These are phyloP conservation scores for Apantesis nais DNA, from an alignment of 2,888 invertebrate genomes.

Conservation along the genomic window DNA sequence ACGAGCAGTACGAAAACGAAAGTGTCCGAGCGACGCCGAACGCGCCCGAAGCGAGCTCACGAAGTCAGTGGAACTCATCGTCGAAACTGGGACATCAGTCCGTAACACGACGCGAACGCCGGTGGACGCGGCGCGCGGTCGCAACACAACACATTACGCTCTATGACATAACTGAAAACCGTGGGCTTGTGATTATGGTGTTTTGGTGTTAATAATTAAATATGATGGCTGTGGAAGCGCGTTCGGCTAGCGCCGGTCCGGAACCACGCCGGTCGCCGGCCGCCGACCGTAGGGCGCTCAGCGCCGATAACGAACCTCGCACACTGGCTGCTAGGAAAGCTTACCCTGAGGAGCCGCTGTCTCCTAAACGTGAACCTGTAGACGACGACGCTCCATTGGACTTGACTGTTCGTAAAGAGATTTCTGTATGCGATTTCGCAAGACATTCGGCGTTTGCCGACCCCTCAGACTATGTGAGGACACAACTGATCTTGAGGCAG, in stretches of 20 bases:
- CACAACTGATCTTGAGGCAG: constrained; percentile 80
- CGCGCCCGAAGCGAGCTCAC: constrained; percentile 83
- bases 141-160: constrained; percentile 70
- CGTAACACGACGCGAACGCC: constrained; percentile 82
- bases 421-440: constrained; percentile 81
- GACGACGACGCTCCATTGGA: constrained; percentile 91
- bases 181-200: constrained; percentile 78
- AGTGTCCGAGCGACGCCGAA: constrained; percentile 82
- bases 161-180: constrained; percentile 80
- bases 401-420: constrained; percentile 88
- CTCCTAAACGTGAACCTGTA: constrained; percentile 52
- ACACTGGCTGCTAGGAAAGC: constrained; percentile 83
- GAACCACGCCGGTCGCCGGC: constrained; percentile 66
- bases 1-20: constrained; percentile 83
- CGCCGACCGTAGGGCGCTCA: constrained; percentile 67
- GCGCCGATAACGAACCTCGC: constrained; percentile 75
- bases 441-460: constrained; percentile 78
- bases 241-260: constrained; percentile 74
- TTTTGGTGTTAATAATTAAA: constrained; percentile 72
- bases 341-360: constrained; percentile 70
- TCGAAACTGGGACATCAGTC: constrained; percentile 89
- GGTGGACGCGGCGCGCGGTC: constrained; percentile 74
- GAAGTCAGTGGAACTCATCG: constrained; percentile 85
- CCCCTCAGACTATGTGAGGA: constrained; percentile 80
- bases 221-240: constrained; percentile 84